Base-by-base conservation (phyloP, 2,888 invertebrate species). In the Diplazon laetatorius region DNA sequence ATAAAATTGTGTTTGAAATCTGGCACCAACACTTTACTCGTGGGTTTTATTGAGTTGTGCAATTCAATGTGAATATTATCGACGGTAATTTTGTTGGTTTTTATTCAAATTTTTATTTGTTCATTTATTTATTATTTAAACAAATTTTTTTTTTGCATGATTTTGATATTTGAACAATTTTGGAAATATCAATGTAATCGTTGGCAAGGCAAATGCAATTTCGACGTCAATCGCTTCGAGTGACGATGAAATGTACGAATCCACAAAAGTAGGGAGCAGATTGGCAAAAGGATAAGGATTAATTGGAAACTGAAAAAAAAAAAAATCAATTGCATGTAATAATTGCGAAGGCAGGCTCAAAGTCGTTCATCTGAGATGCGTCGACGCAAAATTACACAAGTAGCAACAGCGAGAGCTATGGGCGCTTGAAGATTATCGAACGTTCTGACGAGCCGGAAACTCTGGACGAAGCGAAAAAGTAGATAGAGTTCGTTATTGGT, bases 361-460 rank as follows among this genome's bases (percentile, higher is more conserved):
- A n/a, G 42, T 37, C 59, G 42, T n/a, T 37, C n/a, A 35, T 48
- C 63, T 48, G 48, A 4, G 20, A 63, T 48, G 63, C 55, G 46
- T 63, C 35, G 18, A 18, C 48, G 35, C 12, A 48, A 35, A n/a
- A n/a, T 35, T 37, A 50, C 46, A 50, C 22, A 14, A 37, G 65
- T 65, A 50, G 50, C 65, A 39, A 65, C 50, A 22, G 35, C 48
- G 65, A 50, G 35, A n/a, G 55, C 20, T 37, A n/a, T n/a, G n/a
- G n/a, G 59, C 20, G 66, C 16, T 48, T 37, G 59, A 50, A 59
- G 66, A 65, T 16, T 25, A 30, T 73, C 66, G 59, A 57, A 60
- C 35, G 37, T 25, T 60, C n/a, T 30, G 25, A 8, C 5, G 14
- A n/a, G 52, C 2, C n/a, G 30, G 69, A 37, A n/a, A n/a, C n/a